These are phyloP conservation scores for Sebastes baramenuke DNA, from an alignment of 2,797 vertebrate species.

Conservation along the genomic window DNA sequence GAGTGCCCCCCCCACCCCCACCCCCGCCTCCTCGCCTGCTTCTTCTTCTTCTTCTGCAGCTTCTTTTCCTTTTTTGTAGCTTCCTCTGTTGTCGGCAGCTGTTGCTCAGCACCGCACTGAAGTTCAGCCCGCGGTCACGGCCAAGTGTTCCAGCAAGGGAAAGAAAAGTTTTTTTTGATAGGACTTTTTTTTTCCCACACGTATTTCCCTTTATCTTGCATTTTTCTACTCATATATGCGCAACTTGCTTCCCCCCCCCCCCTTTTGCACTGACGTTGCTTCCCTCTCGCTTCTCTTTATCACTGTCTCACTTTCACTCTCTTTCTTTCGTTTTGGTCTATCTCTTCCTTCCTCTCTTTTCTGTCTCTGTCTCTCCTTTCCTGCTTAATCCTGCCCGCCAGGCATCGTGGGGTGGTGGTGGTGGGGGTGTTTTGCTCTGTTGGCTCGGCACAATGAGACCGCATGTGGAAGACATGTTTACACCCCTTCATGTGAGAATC, in stretches of 20 bases:
- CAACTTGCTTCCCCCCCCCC: background rate
- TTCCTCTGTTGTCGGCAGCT: slow-evolving; percentile 70
- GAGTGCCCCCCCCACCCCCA: background rate
- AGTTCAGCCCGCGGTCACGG: slow-evolving; percentile 82
- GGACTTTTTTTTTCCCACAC: slow-evolving; percentile 18
- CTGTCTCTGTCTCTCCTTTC: slow-evolving; percentile 40
- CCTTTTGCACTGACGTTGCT: slow-evolving; percentile 8
- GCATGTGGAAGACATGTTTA: slow-evolving; percentile 76
- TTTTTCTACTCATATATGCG: slow-evolving; percentile 1
- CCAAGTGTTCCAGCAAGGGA: slow-evolving; percentile 68
- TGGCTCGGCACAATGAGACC: slow-evolving; percentile 73
- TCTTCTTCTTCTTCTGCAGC: slow-evolving; percentile 12
- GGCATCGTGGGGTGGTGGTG: slow-evolving; percentile 62
- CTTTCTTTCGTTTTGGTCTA: slow-evolving; percentile 51
- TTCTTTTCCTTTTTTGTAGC: slow-evolving; percentile 39
- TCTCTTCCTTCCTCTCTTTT: slow-evolving; percentile 52
- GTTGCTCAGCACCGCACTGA: slow-evolving; percentile 67
- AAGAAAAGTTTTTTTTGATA: slow-evolving; percentile 48
- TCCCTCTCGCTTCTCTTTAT: slow-evolving; percentile 39
- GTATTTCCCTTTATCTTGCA: slow-evolving; percentile 50
- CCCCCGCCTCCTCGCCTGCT: background rate
- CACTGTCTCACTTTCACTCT: slow-evolving; percentile 52
- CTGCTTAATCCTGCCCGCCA: slow-evolving; percentile 77
- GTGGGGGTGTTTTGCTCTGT: slow-evolving; percentile 61
- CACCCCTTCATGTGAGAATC: slow-evolving; percentile 63